These are phyloP conservation scores for Cremastinae sp. DNA, from an alignment of 2,888 invertebrate species.

Conservation along the genomic window DNA sequence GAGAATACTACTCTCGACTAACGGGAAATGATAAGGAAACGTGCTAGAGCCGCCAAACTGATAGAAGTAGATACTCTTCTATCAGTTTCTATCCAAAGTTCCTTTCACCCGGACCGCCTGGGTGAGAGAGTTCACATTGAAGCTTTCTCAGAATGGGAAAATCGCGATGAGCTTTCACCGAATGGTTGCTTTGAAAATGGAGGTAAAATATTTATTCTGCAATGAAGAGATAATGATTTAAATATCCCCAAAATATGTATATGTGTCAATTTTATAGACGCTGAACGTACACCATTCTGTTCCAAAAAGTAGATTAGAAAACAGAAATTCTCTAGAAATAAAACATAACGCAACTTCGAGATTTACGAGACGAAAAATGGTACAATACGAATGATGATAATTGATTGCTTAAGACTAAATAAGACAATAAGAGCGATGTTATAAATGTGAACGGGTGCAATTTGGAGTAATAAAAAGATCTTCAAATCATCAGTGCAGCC, in stretches of 20 bases:
- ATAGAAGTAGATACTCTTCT: constrained; percentile 45
- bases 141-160: constrained; percentile 9
- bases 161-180: no score
- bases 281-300: no score
- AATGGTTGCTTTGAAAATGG: no score
- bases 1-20: constrained; percentile 51
- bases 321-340: no score
- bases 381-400: constrained; percentile 3
- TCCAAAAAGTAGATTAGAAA: no score
- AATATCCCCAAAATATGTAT: no score
- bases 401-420: constrained; percentile 5
- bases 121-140: constrained; percentile 50
- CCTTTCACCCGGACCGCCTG: no score
- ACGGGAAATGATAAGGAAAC: constrained; percentile 59
- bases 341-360: neutral
- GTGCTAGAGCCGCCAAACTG: constrained; percentile 37
- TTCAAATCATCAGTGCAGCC: constrained; percentile 7
- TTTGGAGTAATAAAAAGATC: constrained; percentile 14
- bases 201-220: no score
- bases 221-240: no score
- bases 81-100: no score
- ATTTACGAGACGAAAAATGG: constrained; percentile 10
- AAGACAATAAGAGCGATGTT: neutral
- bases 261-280: no score
- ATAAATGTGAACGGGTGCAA: constrained; percentile 15